Base-by-base conservation (phyloP, 2,888 invertebrate genomes). In the Macrophya annulata region DNA sequence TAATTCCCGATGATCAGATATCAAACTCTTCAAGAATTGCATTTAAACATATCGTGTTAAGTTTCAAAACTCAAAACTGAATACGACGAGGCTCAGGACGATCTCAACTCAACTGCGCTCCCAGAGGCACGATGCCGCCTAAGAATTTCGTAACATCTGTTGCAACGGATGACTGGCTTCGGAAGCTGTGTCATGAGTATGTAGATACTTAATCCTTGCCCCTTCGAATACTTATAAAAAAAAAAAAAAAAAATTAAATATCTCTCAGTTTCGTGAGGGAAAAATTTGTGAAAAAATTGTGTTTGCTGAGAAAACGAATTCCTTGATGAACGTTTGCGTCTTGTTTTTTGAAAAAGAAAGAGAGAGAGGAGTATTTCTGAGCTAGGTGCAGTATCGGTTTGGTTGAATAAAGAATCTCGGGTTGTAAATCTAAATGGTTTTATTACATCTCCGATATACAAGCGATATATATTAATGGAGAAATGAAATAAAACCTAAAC, bases 71-170 rank as follows among this genome's bases (percentile, higher is more conserved):
- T 31, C 31, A 2, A 31, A 3, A 31, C 31, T 31, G 1, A 31
- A 31, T 1, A 31, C 31, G 31, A 31, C 31, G 25, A 37, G 31
- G 68, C 68, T 37, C 31, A 68, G 68, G 68, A 68, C 68, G 68
- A 68, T 6, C 25, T 17, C 37, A 15, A 68, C 15, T 31, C 31
- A 31, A 31, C 31, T 3, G 31, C 68, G 4, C 0, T 25, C 45
- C 74, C 21, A 48, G 74, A 43, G 48, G 74, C 74, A 15, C 74
- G 21, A 74, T 45, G 89, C 89, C 90, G 88, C 88, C 88, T 88
- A 88, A 89, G 89, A 89, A 90, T 89, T 89, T 88, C 87, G 89
- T 86, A 89, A 90, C 90, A 90, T 90, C 90, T 90, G 90, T 89
- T 90, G 87, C 87, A 87, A 87, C 85, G 88, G 86, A 86, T 88